Evolutionary conservation across 2,888 invertebrate species (phyloP), one percentile per base, ranked within the genome.

Genomic region (Leptura quadrifasciata): DNA sequence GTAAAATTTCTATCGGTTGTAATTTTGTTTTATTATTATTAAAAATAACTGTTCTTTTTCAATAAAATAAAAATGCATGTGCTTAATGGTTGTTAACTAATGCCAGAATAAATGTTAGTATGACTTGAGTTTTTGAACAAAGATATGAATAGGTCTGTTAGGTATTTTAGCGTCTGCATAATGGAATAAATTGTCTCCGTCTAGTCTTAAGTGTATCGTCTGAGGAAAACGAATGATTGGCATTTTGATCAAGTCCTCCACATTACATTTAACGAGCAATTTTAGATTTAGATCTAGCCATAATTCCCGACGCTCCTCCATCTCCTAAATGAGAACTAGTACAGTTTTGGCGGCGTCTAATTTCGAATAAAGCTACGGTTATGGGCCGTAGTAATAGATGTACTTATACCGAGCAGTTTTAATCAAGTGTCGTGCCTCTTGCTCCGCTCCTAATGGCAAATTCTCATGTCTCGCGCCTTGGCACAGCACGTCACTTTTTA

Each of bases 361-460:
- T 86, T 85, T 84, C 83, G 81, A 86, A 86, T 84, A 85, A 84
- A 84, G 84, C 85, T 83, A 84, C 83, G n/a, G 83, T 84, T 84
- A 85, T 84, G 82, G 82, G 83, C 80, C 81, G 79, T 78, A 77
- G 84, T 86, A 87, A 87, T 86, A 83, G 85, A 86, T 86, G 85
- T 85, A 85, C 85, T 86, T 83, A 80, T 81, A 84, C 84, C 80
- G 74, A 83, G 81, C 83, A 81, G 84, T 86, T 87, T 86, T 86
- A 86, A 87, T 87, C 85, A 87, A 87, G 85, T 85, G 86, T 84
- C 86, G 83, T 85, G 85, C 84, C 82, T 83, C 85, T 86, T 85
- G 82, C 81, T 76, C 79, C 81, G 81, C 84, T 85, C 86, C 85
- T 86, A 87, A 87, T 87, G 86, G 86, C 83, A 78, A 85, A 86